Conservation (phyloP, 2,797 vertebrate genomes). For the Chaetodon trifasciatus region DNA sequence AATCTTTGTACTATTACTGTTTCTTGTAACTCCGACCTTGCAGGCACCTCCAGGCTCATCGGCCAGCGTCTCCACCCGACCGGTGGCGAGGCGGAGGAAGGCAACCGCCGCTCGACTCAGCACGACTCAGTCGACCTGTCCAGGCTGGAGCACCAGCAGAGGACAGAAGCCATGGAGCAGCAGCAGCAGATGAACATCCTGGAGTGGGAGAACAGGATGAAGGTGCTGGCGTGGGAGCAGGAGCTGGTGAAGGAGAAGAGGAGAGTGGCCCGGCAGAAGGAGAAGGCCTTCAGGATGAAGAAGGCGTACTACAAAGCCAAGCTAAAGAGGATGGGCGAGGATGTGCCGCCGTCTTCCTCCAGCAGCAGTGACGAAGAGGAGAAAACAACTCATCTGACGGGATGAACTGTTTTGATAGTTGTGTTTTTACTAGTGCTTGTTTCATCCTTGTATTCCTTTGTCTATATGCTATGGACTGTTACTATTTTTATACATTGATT, state of each 20-base stretch:
- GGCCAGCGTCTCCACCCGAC: constrained; percentile 43
- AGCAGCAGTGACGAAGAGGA: constrained; percentile 79
- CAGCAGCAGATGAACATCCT: constrained; percentile 86
- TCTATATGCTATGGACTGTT: constrained; percentile 15
- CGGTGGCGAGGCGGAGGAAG: constrained; percentile 42
- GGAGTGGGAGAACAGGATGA: constrained; percentile 87
- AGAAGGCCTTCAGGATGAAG: constrained; percentile 85
- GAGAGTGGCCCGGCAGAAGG: constrained; percentile 80
- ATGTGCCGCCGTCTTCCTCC: constrained; percentile 68
- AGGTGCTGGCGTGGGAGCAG: constrained; percentile 84
- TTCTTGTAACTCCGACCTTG: neutral
- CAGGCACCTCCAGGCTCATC: constrained; percentile 62
- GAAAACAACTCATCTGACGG: constrained; percentile 37
- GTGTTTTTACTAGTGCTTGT: constrained; percentile 18
- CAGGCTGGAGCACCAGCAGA: constrained; percentile 78
- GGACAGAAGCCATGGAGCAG: constrained; percentile 78
- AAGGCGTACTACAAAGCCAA: constrained; percentile 85
- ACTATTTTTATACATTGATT: constrained; percentile 52
- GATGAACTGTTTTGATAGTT: constrained; percentile 39
- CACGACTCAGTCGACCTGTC: constrained; percentile 62
- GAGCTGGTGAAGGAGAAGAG: constrained; percentile 84
- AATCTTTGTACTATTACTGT: neutral
- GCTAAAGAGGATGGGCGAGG: constrained; percentile 80
- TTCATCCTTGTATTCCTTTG: constrained; percentile 20
- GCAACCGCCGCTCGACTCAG: constrained; percentile 18